Evolutionary conservation across 1,140 invertebrate genomes (phyloP), one percentile per base, ranked within the genome.

Genomic region (Ips nitidus): DNA sequence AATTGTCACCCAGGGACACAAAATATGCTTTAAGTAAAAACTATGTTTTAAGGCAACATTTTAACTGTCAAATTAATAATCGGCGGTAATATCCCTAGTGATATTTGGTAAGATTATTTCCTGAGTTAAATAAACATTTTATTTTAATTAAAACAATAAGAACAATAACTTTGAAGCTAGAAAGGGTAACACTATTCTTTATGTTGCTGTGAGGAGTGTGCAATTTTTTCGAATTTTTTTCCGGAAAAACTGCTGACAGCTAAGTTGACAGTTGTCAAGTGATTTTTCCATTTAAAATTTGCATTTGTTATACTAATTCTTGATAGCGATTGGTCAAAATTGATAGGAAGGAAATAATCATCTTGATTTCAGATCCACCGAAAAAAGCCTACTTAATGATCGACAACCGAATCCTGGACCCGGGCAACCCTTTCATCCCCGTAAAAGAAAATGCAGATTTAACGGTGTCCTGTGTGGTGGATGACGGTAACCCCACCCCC

Each of bases 401-500:
- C 77, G 91, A 93, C 80, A 90, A 90, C 4, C 82, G 90, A 7
- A 86, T 91, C 39, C 82, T 94, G 73, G 91, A 93, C 82, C 88
- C 91, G 0, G 90, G 91, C 67, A 94, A 93, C 81, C 87, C 90
- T 59, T 94, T 92, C 81, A 88, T 94, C 72, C 91, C 91, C 1
- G 90, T 92, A 5, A 87, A 91, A 75, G 91, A 94, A 80, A 91
- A 90, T 75, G 89, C 89, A 7, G 89, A 90, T 74, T 82, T 94
- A 41, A 89, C 87, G 52, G 85, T 95, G 59, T 86, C 91, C 71
- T 95, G 93, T 77, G 88, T 93, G 2, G 91, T 90, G 60, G 92
- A 93, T 80, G 91, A 92, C 72, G 91, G 91, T 1, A 90, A 91
- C 71, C 92, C 92, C 0, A 85, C 89, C 1, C 91, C 92, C 4